A percentile compares a stretch with the other conserved stretches of the same genome.
Evolutionary conservation across 2,888 invertebrate genomes (phyloP).

Genomic region (Notodonta dromedarius): DNA sequence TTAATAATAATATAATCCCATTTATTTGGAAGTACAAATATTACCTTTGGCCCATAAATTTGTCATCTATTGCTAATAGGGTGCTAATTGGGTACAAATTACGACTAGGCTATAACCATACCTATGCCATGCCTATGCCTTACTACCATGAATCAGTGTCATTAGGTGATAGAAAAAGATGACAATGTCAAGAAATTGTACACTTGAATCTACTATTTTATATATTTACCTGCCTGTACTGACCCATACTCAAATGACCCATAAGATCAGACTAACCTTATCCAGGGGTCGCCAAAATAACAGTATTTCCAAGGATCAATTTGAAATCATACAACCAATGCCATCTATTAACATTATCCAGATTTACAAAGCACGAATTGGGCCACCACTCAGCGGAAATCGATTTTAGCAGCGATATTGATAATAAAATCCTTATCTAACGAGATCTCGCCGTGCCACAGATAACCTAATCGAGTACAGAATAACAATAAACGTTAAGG

Average conservation of each 20-base stretch:
- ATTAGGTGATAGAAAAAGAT: no score
- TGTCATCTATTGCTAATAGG: no score
- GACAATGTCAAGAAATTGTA: no score
- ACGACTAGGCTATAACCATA: no score
- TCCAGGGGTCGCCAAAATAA: background rate
- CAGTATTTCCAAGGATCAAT: background rate
- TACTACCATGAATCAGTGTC: no score
- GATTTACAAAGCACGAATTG: background rate
- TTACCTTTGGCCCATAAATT: no score
- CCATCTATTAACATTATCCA: background rate
- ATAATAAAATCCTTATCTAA: conserved; percentile 6
- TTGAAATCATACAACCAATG: background rate
- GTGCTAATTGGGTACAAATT: no score
- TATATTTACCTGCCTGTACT: no score
- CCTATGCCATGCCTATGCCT: no score
- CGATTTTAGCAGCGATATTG: background rate
- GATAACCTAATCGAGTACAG: conserved; percentile 4
- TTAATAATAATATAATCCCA: no score
- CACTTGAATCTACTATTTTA: no score
- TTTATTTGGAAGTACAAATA: no score
- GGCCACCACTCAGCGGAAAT: conserved; percentile 1
- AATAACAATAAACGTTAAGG: conserved; percentile 1
- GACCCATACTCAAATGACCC: background rate
- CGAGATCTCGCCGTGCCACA: conserved; percentile 5
- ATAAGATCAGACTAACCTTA: background rate